A percentile compares a stretch with the other conserved stretches of the same genome.
These are phyloP conservation scores for Lytechinus pictus DNA, from an alignment of 35 echinoderm and acorn worm species.

Conservation along the genomic window DNA sequence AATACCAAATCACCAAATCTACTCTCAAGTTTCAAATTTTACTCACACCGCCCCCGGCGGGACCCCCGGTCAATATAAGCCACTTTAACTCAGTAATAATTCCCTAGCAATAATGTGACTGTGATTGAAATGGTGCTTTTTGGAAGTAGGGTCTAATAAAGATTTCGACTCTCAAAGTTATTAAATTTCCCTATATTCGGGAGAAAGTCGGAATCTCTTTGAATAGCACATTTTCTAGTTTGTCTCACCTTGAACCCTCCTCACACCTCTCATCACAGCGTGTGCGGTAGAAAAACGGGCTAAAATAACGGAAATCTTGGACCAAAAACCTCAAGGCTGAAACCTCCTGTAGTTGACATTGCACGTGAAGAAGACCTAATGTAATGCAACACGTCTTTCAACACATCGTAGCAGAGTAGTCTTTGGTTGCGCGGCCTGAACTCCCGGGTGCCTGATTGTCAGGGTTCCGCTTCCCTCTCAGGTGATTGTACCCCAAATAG, in stretches of 20 bases:
- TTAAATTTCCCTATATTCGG: not conserved
- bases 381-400: constrained; percentile 16
- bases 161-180: too few species aligned
- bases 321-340: constrained; percentile 32
- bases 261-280: constrained; percentile 33
- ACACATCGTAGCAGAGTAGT: not conserved
- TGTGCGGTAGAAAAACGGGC: constrained; percentile 47
- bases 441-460: constrained; percentile 21
- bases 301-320: constrained; percentile 59
- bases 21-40: too few species aligned
- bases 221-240: not conserved
- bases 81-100: too few species aligned
- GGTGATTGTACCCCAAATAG: not conserved
- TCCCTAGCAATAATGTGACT: too few species aligned
- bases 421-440: constrained; percentile 35
- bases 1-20: too few species aligned
- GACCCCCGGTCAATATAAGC: too few species aligned
- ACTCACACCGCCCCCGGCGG: too few species aligned
- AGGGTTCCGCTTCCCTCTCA: not conserved
- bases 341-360: not conserved
- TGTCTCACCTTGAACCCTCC: constrained; percentile 26
- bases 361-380: not conserved
- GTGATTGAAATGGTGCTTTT: too few species aligned
- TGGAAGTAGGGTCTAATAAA: too few species aligned
- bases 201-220: not conserved